Conservation (phyloP, 2,888 invertebrate genomes). For the Brachyptera putata region DNA sequence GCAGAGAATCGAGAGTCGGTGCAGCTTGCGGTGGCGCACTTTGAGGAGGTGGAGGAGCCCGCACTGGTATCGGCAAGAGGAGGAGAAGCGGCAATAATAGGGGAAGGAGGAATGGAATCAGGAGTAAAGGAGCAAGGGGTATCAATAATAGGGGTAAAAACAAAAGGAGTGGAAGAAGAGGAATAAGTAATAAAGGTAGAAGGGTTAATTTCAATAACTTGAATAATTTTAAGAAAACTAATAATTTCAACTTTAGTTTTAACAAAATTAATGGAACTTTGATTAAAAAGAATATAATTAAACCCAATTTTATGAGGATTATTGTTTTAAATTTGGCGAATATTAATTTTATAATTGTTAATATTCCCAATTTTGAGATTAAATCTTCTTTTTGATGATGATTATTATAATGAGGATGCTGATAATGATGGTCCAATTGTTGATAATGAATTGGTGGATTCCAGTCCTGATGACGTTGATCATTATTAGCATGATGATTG, state of each 20-base stretch:
- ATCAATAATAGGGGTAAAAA: not conserved
- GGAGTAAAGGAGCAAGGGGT: not conserved
- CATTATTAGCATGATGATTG: not conserved
- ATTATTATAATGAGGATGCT: not conserved
- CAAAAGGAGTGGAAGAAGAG: not conserved
- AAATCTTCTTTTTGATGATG: not conserved
- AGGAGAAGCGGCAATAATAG: not conserved
- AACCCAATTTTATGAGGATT: not conserved
- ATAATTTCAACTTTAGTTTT: not conserved
- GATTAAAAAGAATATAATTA: not conserved
- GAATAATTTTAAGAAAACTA: not conserved
- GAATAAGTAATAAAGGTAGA: not conserved
- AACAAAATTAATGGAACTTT: not conserved
- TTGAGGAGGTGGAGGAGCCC: not conserved
- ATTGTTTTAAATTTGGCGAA: constrained; percentile 3
- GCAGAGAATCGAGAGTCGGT: not conserved
- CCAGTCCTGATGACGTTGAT: not conserved
- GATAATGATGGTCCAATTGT: not conserved
- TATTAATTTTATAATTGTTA: not conserved
- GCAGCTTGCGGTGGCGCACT: not conserved
- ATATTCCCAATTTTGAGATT: not conserved
- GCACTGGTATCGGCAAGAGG: not conserved
- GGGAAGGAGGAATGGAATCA: not conserved
- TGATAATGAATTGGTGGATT: not conserved
- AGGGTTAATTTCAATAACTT: not conserved